These are phyloP conservation scores for Nannospalax galili DNA, from an alignment of 2,113 vertebrate species.

Conservation along the genomic window DNA sequence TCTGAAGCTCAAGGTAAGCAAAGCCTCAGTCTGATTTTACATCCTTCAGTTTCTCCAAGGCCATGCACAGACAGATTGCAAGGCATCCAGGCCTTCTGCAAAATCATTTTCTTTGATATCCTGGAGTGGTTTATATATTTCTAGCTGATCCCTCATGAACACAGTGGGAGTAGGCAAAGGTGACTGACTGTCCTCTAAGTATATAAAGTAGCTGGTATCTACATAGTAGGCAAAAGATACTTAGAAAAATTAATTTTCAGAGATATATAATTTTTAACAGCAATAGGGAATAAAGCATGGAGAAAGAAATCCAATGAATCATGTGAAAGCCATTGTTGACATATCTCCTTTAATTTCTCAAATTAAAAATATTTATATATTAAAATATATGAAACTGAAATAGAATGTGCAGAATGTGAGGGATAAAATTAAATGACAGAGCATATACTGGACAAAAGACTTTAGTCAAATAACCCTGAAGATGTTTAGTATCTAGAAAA, in stretches of 20 bases:
- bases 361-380: no score
- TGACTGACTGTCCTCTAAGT: constrained; percentile 15
- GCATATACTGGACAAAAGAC: no score
- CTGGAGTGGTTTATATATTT: constrained; percentile 27
- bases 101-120: constrained; percentile 10
- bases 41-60: background rate
- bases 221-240: background rate
- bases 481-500: no score
- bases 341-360: no score
- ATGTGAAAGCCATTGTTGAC: no score
- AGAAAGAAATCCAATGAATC: no score
- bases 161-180: background rate
- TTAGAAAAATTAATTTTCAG: constrained; percentile 56
- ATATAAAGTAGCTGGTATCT: constrained; percentile 10
- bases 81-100: background rate
- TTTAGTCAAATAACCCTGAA: no score
- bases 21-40: background rate
- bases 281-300: background rate
- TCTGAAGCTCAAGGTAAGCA: background rate
- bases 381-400: no score
- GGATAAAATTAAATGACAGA: no score
- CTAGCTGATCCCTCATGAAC: background rate
- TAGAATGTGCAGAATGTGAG: no score
- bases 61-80: background rate
- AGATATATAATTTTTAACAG: constrained; percentile 17